phyloP scores from a whole-genome alignment of 2,113 vertebrate genomes.

The Eublepharis macularius region DNA sequence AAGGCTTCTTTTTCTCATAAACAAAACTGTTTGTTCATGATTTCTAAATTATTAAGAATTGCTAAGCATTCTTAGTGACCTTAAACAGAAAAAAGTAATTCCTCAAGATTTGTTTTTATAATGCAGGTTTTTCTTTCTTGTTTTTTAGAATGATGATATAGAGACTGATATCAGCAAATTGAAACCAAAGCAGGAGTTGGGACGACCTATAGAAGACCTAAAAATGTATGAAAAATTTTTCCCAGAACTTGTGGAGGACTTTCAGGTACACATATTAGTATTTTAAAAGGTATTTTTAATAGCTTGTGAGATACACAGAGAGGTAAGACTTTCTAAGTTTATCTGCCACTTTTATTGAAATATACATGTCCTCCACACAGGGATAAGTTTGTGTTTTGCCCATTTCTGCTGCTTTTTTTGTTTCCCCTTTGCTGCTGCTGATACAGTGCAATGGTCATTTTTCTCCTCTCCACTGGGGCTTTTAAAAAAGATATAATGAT shows the following conservation, averaged over 20 bases:
- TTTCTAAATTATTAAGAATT: background rate
- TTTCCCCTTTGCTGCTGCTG: too few species aligned
- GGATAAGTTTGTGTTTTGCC: too few species aligned
- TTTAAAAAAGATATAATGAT: too few species aligned
- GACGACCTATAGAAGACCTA: conserved; percentile 87
- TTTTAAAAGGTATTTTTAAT: background rate
- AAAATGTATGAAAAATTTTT: conserved; percentile 93
- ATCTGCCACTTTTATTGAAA: background rate
- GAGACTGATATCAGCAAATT: conserved; percentile 96
- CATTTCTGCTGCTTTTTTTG: too few species aligned
- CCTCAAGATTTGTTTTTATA: background rate
- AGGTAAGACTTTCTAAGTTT: background rate
- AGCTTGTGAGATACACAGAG: background rate
- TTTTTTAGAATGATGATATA: conserved; percentile 93
- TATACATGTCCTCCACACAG: background rate
- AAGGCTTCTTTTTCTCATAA: too few species aligned
- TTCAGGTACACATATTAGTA: conserved; percentile 81
- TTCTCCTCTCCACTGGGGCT: too few species aligned
- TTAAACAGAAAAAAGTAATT: background rate
- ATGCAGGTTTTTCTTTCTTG: conserved; percentile 35
- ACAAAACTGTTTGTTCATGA: too few species aligned
- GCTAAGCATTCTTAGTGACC: background rate
- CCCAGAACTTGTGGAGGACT: conserved; percentile 90
- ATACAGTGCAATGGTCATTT: too few species aligned
- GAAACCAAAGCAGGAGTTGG: conserved; percentile 80